Base-by-base conservation (phyloP, 2,888 invertebrate species). In the Teinopalpus imperialis region DNA sequence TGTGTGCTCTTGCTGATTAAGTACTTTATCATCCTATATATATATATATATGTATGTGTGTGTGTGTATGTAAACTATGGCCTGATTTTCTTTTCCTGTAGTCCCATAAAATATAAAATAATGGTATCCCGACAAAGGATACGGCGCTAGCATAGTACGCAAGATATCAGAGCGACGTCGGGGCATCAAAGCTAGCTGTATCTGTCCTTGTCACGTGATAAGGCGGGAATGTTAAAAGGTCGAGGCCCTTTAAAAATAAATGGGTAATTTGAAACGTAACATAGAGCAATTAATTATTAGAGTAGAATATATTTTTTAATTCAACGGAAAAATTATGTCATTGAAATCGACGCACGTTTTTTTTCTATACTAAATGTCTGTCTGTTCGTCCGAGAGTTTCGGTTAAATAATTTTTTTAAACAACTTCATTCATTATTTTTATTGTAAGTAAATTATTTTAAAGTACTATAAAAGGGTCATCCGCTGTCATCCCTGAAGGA, bases 181-280 rank as follows among this genome's bases (percentile, higher is more conserved):
- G 24, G 43, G 9, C 44, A 31, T 44, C 44, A 37, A 37, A 37
- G 37, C 31, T 26, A 23, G 16, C 20, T 13, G 43, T 30, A 13
- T 36, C 29, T 31, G 9, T 43, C 26, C 37, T 7, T 1, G 20
- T 6, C 3, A 2, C 9, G n/a, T 31, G 44, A 44, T 44, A 44
- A 31, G 7, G 24, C 14, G 37, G 31, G 44, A 31, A 44, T 44
- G 37, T 44, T 37, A 23, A 44, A 20, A 44, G 44, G 24, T 14
- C 18, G 4, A 20, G 16, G 2, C 20, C 37, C 10, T 24, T 23
- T 10, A 43, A 44, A 44, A 31, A 44, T 37, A 37, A 37, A 30
- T 27, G 23, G 24, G 16, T 24, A 24, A 39, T 32, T 36, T 43
- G 21, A 24, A 21, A 29, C 8, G 4, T n/a, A 5, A 23, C 43